Base-by-base conservation (phyloP, 2,888 invertebrate species). In the Caenorhabditis imperialis region DNA sequence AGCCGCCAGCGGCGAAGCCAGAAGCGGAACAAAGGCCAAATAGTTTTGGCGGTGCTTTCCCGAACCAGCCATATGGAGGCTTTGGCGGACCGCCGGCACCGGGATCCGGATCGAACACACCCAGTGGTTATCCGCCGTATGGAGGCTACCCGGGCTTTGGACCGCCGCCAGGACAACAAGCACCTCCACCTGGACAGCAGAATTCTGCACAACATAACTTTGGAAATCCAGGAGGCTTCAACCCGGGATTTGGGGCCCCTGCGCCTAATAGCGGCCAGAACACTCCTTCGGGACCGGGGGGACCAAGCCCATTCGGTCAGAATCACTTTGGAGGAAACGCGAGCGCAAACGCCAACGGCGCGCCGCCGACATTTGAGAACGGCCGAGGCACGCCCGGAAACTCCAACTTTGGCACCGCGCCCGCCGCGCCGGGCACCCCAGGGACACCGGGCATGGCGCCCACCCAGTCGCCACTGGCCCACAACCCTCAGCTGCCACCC, bases 401-500 rank as follows among this genome's bases (percentile, higher is more conserved):
- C 14, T 40, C 40, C 6, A 16, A 5, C 7, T 40, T 40, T n/a
- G n/a, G 40, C 5, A 30, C 30, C 30, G 30, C 7, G 30, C 30
- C 6, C 10, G 6, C 30, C 7, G 10, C 30, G 30, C 30, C 30
- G 30, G 30, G 30, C 30, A 30, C 30, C 30, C 30, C 30, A 7
- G 30, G 30, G 30, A 30, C 30, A 7, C 30, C 30, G n/a, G n/a
- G n/a, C n/a, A n/a, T n/a, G n/a, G n/a, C n/a, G n/a, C n/a, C n/a
- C n/a, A n/a, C n/a, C 0, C 40, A 45, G 12, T 42, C 60, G 7
- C 69, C 58, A 3, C 20, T 45, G 22, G 54, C 54, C 18, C 69
- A 69, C 16, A 30, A 54, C 20, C n/a, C 53, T 45, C 53, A 57
- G 25, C 44, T 57, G 51, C 57, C 44, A 25, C 67, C 50, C 0